Base-by-base conservation (phyloP, 92 coral and sea anemone species). In the Epizoanthus stellaris region DNA sequence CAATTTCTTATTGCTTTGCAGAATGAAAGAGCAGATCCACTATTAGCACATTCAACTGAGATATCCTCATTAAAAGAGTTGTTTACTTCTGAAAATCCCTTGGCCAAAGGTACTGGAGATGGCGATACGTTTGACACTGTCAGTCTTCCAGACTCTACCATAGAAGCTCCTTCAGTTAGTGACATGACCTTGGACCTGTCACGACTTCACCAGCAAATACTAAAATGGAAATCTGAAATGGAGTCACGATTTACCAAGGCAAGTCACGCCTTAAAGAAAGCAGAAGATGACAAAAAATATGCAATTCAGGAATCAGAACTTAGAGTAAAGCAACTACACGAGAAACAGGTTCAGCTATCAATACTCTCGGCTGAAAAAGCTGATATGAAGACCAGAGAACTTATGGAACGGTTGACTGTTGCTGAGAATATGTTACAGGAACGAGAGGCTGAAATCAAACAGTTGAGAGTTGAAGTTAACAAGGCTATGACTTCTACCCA, bases 11-110 rank as follows among this genome's bases (percentile, higher is more conserved):
- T 64, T 39, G 39, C n/a, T 58, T 62, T 81, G n/a, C 61, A 96
- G 99, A 96, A 94, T 81, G 99, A 96, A 75, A 92, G 99, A 77
- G 82, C 90, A 11, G 99, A 96, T 30, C 99, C 98, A 30, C 68
- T 96, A 40, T 82, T 93, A 58, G 95, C 89, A 30, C 90, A 94
- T 38, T 92, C 95, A 43, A 68, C 95, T 10, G 99, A 96, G 67
- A 81, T 96, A 30, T 83, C 97, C 10, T 88, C 93, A 5, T 85
- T 96, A 12, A 91, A 77, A 85, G 92, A 87, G 49, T 62, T 92
- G 67, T 92, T 96, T 69, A 68, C 21, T 16, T 63, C 72, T 49
- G 94, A 94, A 61, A 88, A 67, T 60, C 83, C 87, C 4, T 83
- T 56, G 2, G 73, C 54, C 53, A 82, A 80, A 56, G 54, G 57